Conservation (phyloP, 2,888 invertebrate species). For the Slavum lentiscoides region DNA sequence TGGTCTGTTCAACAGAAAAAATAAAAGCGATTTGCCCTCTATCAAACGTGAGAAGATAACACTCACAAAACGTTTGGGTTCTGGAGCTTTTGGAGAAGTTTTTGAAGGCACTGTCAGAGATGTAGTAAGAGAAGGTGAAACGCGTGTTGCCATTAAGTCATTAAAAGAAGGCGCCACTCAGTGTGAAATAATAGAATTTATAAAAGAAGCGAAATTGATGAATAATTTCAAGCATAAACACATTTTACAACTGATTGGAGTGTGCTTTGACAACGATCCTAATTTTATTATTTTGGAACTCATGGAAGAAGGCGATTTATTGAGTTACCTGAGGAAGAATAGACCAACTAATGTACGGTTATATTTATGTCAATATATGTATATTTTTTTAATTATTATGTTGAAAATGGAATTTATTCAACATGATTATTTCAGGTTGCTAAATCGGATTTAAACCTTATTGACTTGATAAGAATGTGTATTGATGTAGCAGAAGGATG, state of each 20-base stretch:
- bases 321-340: slow-evolving; percentile 84
- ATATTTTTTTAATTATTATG: neutral
- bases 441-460: slow-evolving; percentile 65
- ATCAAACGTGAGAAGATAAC: slow-evolving; percentile 85
- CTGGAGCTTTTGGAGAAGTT: slow-evolving; percentile 97
- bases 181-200: slow-evolving; percentile 87
- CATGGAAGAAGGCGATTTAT: slow-evolving; percentile 95
- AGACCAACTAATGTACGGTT: slow-evolving; percentile 63
- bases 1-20: slow-evolving; percentile 66
- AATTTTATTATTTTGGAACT: slow-evolving; percentile 94
- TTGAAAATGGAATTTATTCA: slow-evolving; percentile 4
- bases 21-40: slow-evolving; percentile 80
- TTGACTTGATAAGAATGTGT: slow-evolving; percentile 89
- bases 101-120: slow-evolving; percentile 86
- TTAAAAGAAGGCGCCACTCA: slow-evolving; percentile 88
- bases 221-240: slow-evolving; percentile 96
- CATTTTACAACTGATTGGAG: slow-evolving; percentile 88
- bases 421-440: slow-evolving; percentile 33
- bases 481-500: slow-evolving; percentile 95
- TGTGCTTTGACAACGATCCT: slow-evolving; percentile 91
- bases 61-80: slow-evolving; percentile 85
- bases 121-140: slow-evolving; percentile 65
- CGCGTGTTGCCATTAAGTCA: slow-evolving; percentile 91
- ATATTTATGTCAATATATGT: neutral
- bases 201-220: slow-evolving; percentile 97